A percentile compares a stretch with the other conserved stretches of the same genome.
These are phyloP conservation scores for Caenorhabditis remanei DNA, from an alignment of 1,140 invertebrate species.

Conservation along the genomic window DNA sequence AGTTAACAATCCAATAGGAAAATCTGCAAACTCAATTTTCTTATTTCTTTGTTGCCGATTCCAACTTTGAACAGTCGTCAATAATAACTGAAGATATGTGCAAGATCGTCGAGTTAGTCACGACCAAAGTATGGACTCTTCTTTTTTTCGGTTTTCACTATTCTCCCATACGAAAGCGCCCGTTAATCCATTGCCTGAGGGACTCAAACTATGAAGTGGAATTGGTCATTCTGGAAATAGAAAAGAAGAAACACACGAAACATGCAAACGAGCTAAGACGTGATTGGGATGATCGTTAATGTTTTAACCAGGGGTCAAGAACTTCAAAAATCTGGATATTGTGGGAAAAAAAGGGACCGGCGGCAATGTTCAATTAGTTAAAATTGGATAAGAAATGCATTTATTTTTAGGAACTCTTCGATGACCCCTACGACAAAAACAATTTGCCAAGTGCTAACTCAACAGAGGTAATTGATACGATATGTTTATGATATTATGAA, in stretches of 20 bases:
- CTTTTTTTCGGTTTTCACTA: background rate
- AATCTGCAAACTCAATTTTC: background rate
- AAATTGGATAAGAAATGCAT: too few species aligned
- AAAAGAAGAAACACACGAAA: background rate
- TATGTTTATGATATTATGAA: background rate
- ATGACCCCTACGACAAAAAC: constrained; percentile 76
- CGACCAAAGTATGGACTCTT: constrained; percentile 44
- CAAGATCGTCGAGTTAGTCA: constrained; percentile 1
- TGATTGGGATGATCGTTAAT: constrained; percentile 19
- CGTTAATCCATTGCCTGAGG: constrained; percentile 44
- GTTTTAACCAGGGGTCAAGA: constrained; percentile 17
- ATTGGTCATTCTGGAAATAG: constrained; percentile 10
- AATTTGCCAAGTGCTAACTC: constrained; percentile 75
- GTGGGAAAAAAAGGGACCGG: background rate
- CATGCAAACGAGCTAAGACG: background rate
- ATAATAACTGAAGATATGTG: constrained; percentile 25
- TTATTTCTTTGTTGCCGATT: background rate
- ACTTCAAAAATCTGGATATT: background rate
- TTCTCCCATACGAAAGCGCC: background rate
- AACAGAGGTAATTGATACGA: constrained; percentile 58
- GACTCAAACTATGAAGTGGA: background rate
- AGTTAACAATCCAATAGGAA: background rate
- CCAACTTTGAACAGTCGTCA: constrained; percentile 13
- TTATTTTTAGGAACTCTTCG: constrained; percentile 72
- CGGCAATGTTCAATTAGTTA: too few species aligned